A percentile compares a stretch with the other conserved stretches of the same genome.
Conservation (phyloP, 1,140 invertebrate species). For the Musca vetustissima region DNA sequence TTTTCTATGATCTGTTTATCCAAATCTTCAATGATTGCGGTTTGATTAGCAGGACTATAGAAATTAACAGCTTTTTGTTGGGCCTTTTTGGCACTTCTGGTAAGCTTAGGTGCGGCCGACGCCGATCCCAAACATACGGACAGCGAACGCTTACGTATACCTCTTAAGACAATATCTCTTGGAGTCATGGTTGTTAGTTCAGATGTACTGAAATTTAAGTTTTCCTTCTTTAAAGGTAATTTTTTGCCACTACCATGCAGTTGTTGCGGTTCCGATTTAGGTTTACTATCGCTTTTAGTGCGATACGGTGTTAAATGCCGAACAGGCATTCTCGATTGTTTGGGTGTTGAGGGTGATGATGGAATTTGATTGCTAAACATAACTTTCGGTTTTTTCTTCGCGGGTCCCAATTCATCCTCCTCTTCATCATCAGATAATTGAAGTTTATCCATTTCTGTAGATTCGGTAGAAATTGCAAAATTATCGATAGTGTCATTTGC, state of each 20-base stretch:
- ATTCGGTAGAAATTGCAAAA: too few species aligned
- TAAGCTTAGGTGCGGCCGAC: not conserved
- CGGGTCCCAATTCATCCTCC: not conserved
- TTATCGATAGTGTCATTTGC: too few species aligned
- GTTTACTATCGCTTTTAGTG: not conserved
- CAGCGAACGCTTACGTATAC: conserved; percentile 36
- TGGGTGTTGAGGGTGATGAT: not conserved
- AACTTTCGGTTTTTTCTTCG: too few species aligned
- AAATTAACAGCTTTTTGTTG: conserved; percentile 34
- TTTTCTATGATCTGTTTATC: conserved; percentile 24
- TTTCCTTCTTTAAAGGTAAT: not conserved
- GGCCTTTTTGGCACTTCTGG: conserved; percentile 4
- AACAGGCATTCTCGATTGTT: not conserved
- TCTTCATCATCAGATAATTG: conserved; percentile 28
- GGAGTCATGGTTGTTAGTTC: conserved; percentile 17
- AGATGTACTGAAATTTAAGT: not conserved
- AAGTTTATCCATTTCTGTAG: conserved; percentile 2
- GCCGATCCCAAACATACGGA: conserved; percentile 27
- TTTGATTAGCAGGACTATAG: conserved; percentile 34
- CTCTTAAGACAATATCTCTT: conserved; percentile 28
- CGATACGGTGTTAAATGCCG: not conserved
- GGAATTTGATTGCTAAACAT: not conserved
- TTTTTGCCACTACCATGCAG: not conserved
- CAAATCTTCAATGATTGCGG: conserved; percentile 22
- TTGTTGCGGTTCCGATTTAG: not conserved